phyloP scores from a whole-genome alignment of 2,797 vertebrate species.

The Fundulus diaphanus region DNA sequence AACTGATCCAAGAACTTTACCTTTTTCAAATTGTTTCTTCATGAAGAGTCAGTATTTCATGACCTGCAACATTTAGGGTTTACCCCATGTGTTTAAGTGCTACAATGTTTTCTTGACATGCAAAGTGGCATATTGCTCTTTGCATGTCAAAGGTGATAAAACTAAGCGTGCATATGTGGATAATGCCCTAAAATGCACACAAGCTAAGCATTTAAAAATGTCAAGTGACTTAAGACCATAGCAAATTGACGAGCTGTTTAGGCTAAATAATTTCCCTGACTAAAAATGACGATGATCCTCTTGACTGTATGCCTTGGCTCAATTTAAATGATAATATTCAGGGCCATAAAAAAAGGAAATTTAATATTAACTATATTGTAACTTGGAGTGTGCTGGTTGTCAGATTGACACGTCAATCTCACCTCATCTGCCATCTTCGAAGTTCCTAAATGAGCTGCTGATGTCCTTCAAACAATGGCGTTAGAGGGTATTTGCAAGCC shows the following conservation, averaged over 20 bases:
- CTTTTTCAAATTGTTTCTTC: neutral
- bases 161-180: slow-evolving; percentile 43
- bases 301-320: slow-evolving; percentile 56
- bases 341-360: slow-evolving; percentile 43
- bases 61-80: slow-evolving; percentile 11
- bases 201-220: slow-evolving; percentile 62
- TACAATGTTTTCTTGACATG: slow-evolving; percentile 56
- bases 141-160: slow-evolving; percentile 63
- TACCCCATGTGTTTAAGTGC: slow-evolving; percentile 4
- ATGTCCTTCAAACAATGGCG: neutral
- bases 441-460: neutral
- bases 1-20: slow-evolving; percentile 1
- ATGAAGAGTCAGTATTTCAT: neutral
- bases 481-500: neutral
- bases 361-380: too few species aligned
- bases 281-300: slow-evolving; percentile 70
- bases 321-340: slow-evolving; percentile 51
- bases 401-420: neutral
- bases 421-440: neutral
- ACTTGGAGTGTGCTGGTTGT: neutral
- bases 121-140: slow-evolving; percentile 51
- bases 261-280: slow-evolving; percentile 63
- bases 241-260: slow-evolving; percentile 72
- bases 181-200: slow-evolving; percentile 41
- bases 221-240: slow-evolving; percentile 70